Conservation (phyloP, 2,797 vertebrate genomes). For the Garrulus glandarius region DNA sequence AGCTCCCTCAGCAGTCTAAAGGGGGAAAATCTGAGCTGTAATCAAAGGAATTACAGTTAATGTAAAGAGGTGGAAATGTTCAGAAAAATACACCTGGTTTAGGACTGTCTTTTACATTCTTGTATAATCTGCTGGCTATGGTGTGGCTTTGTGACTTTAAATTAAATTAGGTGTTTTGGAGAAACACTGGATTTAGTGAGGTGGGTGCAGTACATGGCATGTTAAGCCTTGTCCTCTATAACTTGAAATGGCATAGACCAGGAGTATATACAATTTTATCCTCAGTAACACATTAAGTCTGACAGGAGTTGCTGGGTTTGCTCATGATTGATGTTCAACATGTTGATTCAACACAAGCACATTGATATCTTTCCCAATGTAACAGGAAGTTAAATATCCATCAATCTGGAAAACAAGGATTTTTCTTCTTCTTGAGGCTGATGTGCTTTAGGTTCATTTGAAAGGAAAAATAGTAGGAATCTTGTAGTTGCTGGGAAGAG, state of each 20-base stretch:
- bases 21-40: background rate
- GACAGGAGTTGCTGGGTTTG: background rate
- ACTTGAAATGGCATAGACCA: background rate
- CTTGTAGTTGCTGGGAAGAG: background rate
- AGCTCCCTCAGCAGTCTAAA: background rate
- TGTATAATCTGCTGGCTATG: background rate
- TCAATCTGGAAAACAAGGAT: background rate
- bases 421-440: background rate
- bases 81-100: background rate
- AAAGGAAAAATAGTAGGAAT: background rate
- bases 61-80: background rate
- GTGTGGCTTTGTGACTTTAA: fast-evolving
- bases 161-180: background rate
- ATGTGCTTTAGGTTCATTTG: background rate
- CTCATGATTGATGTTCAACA: background rate
- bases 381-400: background rate
- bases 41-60: background rate
- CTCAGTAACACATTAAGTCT: background rate
- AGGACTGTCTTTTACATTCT: background rate
- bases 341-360: background rate
- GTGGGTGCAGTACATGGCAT: background rate
- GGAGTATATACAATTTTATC: background rate
- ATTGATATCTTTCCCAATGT: background rate
- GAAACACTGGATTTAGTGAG: background rate
- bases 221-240: background rate